Percentiles rank a stretch among this genome's conserved stretches.
Evolutionary conservation across 2,797 vertebrate genomes (phyloP).

Genomic region (Pseudomugil gertrudae): DNA sequence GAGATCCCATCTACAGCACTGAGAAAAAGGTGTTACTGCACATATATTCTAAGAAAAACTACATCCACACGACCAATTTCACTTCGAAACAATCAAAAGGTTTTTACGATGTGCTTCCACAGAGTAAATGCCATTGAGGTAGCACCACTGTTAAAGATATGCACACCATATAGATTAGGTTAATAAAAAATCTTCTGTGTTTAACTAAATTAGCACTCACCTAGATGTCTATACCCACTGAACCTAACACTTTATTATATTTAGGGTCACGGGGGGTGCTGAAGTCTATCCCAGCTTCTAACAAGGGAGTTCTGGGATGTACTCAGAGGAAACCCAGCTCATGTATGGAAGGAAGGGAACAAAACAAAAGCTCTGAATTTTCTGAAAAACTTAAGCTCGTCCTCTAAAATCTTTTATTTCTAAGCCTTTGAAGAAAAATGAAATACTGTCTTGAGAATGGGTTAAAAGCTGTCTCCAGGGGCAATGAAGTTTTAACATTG

Average conservation of each 20-base stretch:
- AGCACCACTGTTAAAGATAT: too few species aligned
- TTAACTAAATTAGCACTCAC: too few species aligned
- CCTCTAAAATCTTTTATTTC: neutral
- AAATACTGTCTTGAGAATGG: neutral
- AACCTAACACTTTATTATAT: too few species aligned
- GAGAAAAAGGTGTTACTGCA: slow-evolving; percentile 11
- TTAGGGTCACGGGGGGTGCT: too few species aligned
- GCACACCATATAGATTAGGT: too few species aligned
- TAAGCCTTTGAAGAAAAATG: neutral
- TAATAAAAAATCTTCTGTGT: too few species aligned
- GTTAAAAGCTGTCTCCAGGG: neutral
- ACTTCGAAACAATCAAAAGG: slow-evolving; percentile 3
- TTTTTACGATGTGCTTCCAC: neutral
- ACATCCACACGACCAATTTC: slow-evolving; percentile 11
- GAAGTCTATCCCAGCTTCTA: too few species aligned
- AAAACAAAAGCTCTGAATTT: neutral
- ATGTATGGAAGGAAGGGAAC: too few species aligned
- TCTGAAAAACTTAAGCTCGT: neutral
- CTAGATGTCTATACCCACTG: too few species aligned
- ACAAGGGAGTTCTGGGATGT: too few species aligned
- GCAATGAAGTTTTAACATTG: neutral
- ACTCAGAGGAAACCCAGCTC: too few species aligned
- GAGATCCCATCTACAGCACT: slow-evolving; percentile 32
- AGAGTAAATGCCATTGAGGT: neutral
- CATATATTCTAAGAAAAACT: neutral